Percentiles rank a stretch among this genome's conserved stretches.
phyloP scores from a whole-genome alignment of 2,888 invertebrate genomes.

The Sinohyriopsis cumingii region DNA sequence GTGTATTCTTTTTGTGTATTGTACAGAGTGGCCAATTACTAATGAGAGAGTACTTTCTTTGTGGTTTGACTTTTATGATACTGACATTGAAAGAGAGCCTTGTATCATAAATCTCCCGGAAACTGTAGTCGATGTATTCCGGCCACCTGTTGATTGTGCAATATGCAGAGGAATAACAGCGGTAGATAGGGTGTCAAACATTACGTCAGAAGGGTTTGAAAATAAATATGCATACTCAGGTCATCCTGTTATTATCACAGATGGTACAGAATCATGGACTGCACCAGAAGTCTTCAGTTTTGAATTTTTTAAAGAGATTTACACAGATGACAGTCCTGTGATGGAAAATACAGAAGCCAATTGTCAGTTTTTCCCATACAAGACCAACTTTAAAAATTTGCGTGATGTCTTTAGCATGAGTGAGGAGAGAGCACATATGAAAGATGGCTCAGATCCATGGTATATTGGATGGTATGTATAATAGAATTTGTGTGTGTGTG shows the following conservation, averaged over 20 bases:
- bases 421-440: constrained; percentile 79
- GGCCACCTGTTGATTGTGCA: constrained; percentile 86
- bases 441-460: constrained; percentile 80
- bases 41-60: constrained; percentile 31
- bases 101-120: constrained; percentile 56
- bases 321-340: constrained; percentile 74
- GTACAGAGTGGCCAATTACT: constrained; percentile 54
- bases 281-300: constrained; percentile 86
- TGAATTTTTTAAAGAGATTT: constrained; percentile 83
- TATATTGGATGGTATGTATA: constrained; percentile 80
- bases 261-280: constrained; percentile 87
- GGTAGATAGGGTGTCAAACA: constrained; percentile 80
- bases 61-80: constrained; percentile 44
- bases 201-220: constrained; percentile 82
- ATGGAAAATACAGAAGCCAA: constrained; percentile 71
- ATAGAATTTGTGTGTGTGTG: too few relatives aligned
- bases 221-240: constrained; percentile 83
- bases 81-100: constrained; percentile 36
- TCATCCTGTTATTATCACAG: constrained; percentile 87
- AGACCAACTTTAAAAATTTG: constrained; percentile 86
- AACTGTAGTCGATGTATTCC: constrained; percentile 74
- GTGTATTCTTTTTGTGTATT: constrained; percentile 23
- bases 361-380: constrained; percentile 95
- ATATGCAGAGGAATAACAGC: constrained; percentile 81
- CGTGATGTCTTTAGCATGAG: constrained; percentile 89